Evolutionary conservation across 2,888 invertebrate species (phyloP).

Genomic region (Lydus trimaculatus): DNA sequence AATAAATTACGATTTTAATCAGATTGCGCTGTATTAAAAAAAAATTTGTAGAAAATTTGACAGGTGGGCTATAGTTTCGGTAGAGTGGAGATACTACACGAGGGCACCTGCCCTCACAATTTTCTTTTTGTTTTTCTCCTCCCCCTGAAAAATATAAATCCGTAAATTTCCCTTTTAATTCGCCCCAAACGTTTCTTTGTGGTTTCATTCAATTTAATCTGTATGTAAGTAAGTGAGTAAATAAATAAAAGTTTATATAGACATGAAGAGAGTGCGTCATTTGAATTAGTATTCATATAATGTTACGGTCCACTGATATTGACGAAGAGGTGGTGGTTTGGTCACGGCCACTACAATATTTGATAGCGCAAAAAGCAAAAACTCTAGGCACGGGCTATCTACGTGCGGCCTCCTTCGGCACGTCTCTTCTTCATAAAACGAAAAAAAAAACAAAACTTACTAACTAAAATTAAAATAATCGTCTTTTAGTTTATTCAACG

Average conservation of each 20-base stretch:
- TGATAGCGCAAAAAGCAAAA: conserved; percentile 28
- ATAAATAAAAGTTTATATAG: too few relatives aligned
- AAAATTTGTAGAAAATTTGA: conserved; percentile 27
- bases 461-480: neutral
- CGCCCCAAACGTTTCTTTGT: neutral
- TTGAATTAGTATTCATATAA: conserved; percentile 32
- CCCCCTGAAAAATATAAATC: too few relatives aligned
- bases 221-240: too few relatives aligned
- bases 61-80: conserved; percentile 26
- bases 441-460: neutral
- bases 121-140: too few relatives aligned
- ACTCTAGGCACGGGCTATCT: conserved; percentile 41
- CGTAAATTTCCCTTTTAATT: neutral
- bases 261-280: neutral
- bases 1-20: neutral
- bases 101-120: conserved; percentile 30
- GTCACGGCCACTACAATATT: conserved; percentile 35
- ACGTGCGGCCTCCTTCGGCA: conserved; percentile 38
- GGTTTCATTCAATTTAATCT: neutral
- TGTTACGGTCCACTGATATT: conserved; percentile 25
- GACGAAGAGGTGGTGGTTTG: conserved; percentile 20
- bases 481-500: too few relatives aligned
- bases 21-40: neutral
- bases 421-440: conserved; percentile 10
- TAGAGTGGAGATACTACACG: conserved; percentile 4